phyloP scores from a whole-genome alignment of 2,113 vertebrate genomes.

The Etheostoma spectabile region DNA sequence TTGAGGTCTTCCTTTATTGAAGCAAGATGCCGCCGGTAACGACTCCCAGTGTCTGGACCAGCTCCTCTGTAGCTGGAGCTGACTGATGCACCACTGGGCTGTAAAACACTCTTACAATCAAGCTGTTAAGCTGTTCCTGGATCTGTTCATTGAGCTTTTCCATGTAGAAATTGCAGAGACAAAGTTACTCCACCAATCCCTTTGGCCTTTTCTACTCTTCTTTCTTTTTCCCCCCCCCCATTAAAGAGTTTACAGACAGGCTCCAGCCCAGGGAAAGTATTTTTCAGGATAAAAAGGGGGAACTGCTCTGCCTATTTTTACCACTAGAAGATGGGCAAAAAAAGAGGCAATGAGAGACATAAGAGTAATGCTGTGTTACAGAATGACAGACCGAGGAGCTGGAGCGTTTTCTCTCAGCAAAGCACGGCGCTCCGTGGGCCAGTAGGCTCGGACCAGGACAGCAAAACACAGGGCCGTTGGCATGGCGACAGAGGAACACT shows the following conservation, averaged over 20 bases:
- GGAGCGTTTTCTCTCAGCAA: slow-evolving; percentile 48
- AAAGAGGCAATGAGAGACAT: slow-evolving; percentile 27
- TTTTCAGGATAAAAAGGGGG: slow-evolving; percentile 46
- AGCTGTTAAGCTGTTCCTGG: slow-evolving; percentile 44
- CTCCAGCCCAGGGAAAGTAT: slow-evolving; percentile 53
- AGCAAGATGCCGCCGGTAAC: slow-evolving; percentile 53
- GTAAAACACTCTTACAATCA: slow-evolving; percentile 52
- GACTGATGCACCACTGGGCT: slow-evolving; percentile 39
- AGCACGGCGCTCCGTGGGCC: slow-evolving; percentile 62
- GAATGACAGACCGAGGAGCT: slow-evolving; percentile 56
- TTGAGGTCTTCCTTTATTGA: slow-evolving; percentile 61
- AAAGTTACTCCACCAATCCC: slow-evolving; percentile 24
- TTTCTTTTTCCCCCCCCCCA: background rate
- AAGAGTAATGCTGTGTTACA: slow-evolving; percentile 53
- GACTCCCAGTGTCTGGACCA: slow-evolving; percentile 50
- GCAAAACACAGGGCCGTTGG: slow-evolving; percentile 76
- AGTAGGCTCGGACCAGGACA: slow-evolving; percentile 66
- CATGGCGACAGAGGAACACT: slow-evolving; percentile 75
- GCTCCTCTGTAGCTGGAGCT: background rate
- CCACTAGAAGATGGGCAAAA: background rate
- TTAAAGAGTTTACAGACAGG: slow-evolving; percentile 48
- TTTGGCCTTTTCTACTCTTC: slow-evolving; percentile 18
- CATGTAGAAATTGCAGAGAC: slow-evolving; percentile 26
- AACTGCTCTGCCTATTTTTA: slow-evolving; percentile 50
- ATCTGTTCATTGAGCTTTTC: slow-evolving; percentile 49